These are phyloP conservation scores for Hymenochirus boettgeri DNA, from an alignment of 2,113 vertebrate genomes.

Conservation along the genomic window DNA sequence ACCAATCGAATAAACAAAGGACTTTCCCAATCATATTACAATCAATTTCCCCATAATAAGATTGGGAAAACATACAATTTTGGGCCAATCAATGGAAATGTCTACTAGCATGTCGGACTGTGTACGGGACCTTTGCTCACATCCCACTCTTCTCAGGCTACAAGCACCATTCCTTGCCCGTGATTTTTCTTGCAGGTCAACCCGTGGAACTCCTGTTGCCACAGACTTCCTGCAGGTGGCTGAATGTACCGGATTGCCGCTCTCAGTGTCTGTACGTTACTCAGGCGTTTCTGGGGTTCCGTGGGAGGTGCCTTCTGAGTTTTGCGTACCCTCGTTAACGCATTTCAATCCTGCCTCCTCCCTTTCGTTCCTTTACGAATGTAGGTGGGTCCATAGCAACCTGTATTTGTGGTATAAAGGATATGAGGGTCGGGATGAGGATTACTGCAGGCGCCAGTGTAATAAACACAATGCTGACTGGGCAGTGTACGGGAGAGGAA, in stretches of 20 bases:
- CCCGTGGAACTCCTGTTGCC: conserved; percentile 34
- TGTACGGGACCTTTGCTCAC: neutral
- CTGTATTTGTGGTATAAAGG: conserved; percentile 47
- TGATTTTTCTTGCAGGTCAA: neutral
- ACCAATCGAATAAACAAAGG: too few species aligned
- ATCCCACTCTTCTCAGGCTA: neutral
- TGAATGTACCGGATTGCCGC: conserved; percentile 72
- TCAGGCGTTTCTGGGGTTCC: conserved; percentile 67
- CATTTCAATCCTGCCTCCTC: conserved; percentile 70
- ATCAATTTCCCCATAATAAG: too few species aligned
- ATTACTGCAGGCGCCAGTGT: conserved; percentile 47
- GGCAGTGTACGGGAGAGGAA: conserved; percentile 53
- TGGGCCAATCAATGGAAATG: too few species aligned
- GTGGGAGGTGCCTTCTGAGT: conserved; percentile 65
- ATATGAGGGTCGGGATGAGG: conserved; percentile 49
- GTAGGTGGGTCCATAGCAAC: conserved; percentile 60
- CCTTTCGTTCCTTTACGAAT: conserved; percentile 71
- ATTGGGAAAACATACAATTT: too few species aligned
- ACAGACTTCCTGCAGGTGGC: conserved; percentile 61
- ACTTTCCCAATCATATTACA: too few species aligned
- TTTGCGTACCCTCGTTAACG: conserved; percentile 71
- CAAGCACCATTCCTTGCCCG: neutral
- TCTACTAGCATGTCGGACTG: too few species aligned
- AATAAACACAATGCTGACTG: conserved; percentile 49
- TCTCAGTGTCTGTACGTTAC: conserved; percentile 72